A percentile compares a stretch with the other conserved stretches of the same genome.
Conservation (phyloP, 2,797 vertebrate genomes). For the Enteromius fasciolatus region DNA sequence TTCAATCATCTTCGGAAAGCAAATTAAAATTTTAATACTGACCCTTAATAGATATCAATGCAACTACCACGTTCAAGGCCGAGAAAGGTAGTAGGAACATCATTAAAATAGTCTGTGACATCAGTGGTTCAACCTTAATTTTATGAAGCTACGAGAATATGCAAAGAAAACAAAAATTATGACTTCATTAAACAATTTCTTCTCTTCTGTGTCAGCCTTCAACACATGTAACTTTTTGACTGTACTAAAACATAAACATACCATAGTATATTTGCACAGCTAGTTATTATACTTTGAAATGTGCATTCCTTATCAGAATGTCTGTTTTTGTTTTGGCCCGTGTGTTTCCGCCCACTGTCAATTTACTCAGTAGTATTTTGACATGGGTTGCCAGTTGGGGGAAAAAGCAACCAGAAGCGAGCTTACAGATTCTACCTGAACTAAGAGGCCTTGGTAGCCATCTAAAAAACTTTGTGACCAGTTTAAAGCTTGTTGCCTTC, state of each 20-base stretch:
- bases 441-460: not conserved
- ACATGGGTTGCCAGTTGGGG: not conserved
- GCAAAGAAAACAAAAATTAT: not conserved
- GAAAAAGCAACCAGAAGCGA: not conserved
- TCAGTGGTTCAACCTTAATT: too few species aligned
- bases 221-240: not conserved
- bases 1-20: not conserved
- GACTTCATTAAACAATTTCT: not conserved
- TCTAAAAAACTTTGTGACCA: not conserved
- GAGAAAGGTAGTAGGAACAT: not conserved
- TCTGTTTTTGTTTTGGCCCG: not conserved
- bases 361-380: not conserved
- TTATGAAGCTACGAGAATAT: too few species aligned
- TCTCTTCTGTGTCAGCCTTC: too few species aligned
- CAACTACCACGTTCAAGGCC: not conserved
- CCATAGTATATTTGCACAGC: not conserved
- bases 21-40: not conserved
- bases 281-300: not conserved
- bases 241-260: not conserved
- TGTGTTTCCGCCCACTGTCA: not conserved
- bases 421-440: not conserved
- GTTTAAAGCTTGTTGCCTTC: not conserved
- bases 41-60: not conserved
- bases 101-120: not conserved
- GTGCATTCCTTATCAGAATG: not conserved